These are phyloP conservation scores for Nannospalax galili DNA, from an alignment of 2,113 vertebrate genomes.

Conservation along the genomic window DNA sequence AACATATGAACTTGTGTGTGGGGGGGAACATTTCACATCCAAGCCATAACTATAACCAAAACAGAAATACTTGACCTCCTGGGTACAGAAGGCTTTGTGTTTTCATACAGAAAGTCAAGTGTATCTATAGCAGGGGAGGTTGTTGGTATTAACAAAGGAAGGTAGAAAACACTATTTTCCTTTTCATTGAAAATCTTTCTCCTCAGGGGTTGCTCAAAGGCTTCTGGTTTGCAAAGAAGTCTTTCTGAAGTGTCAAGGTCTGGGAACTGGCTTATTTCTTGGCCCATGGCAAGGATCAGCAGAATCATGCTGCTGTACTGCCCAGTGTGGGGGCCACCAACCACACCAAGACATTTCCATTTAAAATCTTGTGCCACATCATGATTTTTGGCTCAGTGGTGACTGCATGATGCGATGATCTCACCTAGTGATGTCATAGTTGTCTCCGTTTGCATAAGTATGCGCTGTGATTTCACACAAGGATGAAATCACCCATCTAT, in stretches of 20 bases:
- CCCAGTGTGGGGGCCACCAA: neutral
- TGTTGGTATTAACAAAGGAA: neutral
- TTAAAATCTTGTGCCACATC: neutral
- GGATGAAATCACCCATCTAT: neutral
- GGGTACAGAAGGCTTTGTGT: neutral
- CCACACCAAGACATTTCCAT: neutral
- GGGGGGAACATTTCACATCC: neutral
- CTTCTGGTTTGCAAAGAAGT: neutral
- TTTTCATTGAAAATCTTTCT: neutral
- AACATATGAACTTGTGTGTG: neutral
- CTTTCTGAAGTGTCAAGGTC: neutral
- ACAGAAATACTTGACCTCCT: neutral
- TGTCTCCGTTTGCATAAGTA: neutral
- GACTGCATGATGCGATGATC: neutral
- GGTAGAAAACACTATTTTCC: neutral
- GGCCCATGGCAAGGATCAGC: accelerated
- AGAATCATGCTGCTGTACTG: neutral
- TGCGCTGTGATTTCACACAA: neutral
- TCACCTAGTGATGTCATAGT: slow-evolving; percentile 4
- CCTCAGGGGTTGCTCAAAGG: neutral
- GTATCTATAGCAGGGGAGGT: neutral
- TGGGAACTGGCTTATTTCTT: neutral
- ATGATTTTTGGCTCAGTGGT: neutral
- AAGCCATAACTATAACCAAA: neutral
- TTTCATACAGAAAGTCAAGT: neutral